Conservation (phyloP, 2,888 invertebrate genomes). For the Mimachlamys varia region DNA sequence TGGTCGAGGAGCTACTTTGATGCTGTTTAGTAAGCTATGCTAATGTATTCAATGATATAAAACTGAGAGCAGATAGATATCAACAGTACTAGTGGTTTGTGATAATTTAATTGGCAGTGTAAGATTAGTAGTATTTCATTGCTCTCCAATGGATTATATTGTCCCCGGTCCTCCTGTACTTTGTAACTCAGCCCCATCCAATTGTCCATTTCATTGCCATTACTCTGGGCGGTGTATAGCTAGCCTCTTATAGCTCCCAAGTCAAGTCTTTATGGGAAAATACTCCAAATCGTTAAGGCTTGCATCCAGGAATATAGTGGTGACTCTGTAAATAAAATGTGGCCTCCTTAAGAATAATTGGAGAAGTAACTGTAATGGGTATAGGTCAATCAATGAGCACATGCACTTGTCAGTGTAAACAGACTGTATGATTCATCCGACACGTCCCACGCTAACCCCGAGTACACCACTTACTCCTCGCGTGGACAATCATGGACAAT, state of each 20-base stretch:
- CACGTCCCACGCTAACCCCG: neutral
- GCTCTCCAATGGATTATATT: neutral
- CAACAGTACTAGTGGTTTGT: neutral
- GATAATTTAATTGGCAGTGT: slow-evolving; percentile 1
- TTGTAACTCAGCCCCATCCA: neutral
- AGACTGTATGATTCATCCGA: slow-evolving; percentile 1
- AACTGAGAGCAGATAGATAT: too few relatives aligned
- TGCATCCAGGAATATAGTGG: neutral
- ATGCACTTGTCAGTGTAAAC: slow-evolving; percentile 36
- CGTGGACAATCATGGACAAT: neutral
- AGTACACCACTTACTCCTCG: too few relatives aligned
- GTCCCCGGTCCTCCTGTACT: neutral
- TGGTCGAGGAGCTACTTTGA: too few relatives aligned
- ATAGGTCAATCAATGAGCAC: slow-evolving; percentile 36
- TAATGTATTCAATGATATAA: neutral
- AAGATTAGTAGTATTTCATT: neutral
- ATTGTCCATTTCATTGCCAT: neutral
- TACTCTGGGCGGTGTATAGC: neutral
- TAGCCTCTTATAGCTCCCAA: neutral
- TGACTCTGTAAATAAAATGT: slow-evolving; percentile 18
- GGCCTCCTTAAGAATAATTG: slow-evolving; percentile 32
- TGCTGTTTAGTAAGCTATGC: neutral
- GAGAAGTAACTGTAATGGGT: slow-evolving; percentile 7
- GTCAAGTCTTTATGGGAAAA: neutral
- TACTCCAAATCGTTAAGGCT: neutral